These are phyloP conservation scores for Agrypnia vestita DNA, from an alignment of 1,140 invertebrate species.

Conservation along the genomic window DNA sequence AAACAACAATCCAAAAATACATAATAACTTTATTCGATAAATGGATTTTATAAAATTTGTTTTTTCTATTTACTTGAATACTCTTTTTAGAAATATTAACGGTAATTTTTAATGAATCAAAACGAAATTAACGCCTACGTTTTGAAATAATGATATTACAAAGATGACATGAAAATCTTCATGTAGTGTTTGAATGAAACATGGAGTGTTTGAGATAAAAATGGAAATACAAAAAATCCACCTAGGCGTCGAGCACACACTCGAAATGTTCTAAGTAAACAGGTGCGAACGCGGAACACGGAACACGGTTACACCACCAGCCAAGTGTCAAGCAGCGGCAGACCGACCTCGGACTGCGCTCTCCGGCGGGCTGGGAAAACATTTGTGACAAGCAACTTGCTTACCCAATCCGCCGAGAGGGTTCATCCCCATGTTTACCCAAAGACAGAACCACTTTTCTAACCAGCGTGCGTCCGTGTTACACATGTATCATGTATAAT, in stretches of 20 bases:
- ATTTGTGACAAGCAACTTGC: conserved; percentile 32
- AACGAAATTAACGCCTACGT: no score
- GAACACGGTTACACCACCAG: conserved; percentile 10
- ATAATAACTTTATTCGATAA: no score
- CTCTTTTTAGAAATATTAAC: no score
- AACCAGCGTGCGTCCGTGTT: no score
- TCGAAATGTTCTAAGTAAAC: conserved; percentile 45
- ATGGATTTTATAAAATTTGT: no score
- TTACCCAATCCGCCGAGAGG: conserved; percentile 1
- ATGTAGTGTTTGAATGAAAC: conserved; percentile 8
- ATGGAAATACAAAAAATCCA: conserved; percentile 36
- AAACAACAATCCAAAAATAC: no score
- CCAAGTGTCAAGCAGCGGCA: conserved; percentile 23
- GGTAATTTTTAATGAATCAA: no score
- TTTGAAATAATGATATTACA: no score
- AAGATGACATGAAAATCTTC: no score
- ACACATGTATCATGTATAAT: background rate
- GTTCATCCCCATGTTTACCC: conserved; percentile 20
- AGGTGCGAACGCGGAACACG: conserved; percentile 33
- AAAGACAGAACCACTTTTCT: background rate
- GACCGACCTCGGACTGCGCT: conserved; percentile 22
- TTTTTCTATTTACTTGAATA: no score
- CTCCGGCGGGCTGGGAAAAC: conserved; percentile 22
- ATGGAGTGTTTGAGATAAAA: conserved; percentile 43
- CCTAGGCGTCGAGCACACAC: conserved; percentile 54